These are phyloP conservation scores for Oreochromis aureus DNA, from an alignment of 2,113 vertebrate species.

Conservation along the genomic window DNA sequence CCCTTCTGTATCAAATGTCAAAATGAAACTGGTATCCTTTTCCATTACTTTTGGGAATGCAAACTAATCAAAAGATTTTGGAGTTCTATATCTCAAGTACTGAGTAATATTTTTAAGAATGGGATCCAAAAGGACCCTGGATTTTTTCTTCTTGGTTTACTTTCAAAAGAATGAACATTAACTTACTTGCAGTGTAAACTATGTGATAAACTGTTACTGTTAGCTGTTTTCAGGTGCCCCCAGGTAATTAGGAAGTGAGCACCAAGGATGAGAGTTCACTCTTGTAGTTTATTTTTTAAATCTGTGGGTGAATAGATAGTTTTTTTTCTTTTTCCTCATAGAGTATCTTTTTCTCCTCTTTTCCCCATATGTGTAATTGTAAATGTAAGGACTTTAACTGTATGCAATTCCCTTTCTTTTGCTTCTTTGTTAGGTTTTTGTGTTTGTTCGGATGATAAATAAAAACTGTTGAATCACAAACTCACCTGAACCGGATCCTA, in stretches of 20 bases:
- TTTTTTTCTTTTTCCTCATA: neutral
- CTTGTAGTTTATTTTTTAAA: neutral
- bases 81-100: neutral
- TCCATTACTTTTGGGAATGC: neutral
- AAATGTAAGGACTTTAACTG: neutral
- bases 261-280: neutral
- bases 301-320: neutral
- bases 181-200: neutral
- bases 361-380: neutral
- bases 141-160: neutral
- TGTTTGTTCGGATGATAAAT: neutral
- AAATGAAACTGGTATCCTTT: accelerated
- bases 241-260: neutral
- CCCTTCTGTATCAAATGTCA: neutral
- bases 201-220: neutral
- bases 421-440: neutral
- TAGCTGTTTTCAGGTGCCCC: neutral
- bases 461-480: neutral
- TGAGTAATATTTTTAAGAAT: neutral
- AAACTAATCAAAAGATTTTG: accelerated
- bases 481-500: neutral
- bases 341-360: neutral
- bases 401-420: accelerated
- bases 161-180: neutral
- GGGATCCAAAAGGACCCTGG: neutral